phyloP scores from a whole-genome alignment of 2,888 invertebrate genomes.

The Brachyptera risi region DNA sequence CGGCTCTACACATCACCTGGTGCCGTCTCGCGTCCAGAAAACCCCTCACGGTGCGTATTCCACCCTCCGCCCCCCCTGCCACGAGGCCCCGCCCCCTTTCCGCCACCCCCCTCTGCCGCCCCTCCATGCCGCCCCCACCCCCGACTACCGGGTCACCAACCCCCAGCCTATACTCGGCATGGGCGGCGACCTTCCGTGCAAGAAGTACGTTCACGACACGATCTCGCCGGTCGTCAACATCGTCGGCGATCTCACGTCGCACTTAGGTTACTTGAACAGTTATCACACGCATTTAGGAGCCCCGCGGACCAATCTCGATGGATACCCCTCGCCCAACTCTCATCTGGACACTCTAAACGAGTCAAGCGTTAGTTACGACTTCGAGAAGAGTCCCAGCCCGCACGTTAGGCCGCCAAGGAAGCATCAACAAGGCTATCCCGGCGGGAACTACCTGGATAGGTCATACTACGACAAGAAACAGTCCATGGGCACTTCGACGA shows the following conservation, averaged over 20 bases:
- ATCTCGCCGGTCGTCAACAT: slow-evolving; percentile 8
- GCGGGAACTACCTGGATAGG: too few relatives aligned
- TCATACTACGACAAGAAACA: too few relatives aligned
- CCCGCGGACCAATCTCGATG: slow-evolving; percentile 4
- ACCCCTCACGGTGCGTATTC: slow-evolving; percentile 15
- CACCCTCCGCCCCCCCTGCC: slow-evolving; percentile 1
- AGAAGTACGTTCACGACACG: neutral
- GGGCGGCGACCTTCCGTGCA: slow-evolving; percentile 28
- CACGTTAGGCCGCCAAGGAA: too few relatives aligned
- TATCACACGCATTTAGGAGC: neutral
- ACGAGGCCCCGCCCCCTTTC: slow-evolving; percentile 27
- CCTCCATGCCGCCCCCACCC: slow-evolving; percentile 4
- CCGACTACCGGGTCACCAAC: slow-evolving; percentile 2
- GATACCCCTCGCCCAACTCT: slow-evolving; percentile 1
- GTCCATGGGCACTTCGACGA: neutral
- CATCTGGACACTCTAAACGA: too few relatives aligned
- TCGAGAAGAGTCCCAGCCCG: too few relatives aligned
- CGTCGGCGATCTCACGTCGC: slow-evolving; percentile 7
- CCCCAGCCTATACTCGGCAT: slow-evolving; percentile 23
- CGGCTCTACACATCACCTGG: slow-evolving; percentile 43
- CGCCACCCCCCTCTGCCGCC: slow-evolving; percentile 17
- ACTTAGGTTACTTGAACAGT: too few relatives aligned
- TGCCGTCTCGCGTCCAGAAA: slow-evolving; percentile 35
- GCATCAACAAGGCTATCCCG: too few relatives aligned
- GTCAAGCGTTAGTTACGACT: too few relatives aligned